These are phyloP conservation scores for Paracanthobrama guichenoti DNA, from an alignment of 2,113 vertebrate genomes.

Conservation along the genomic window DNA sequence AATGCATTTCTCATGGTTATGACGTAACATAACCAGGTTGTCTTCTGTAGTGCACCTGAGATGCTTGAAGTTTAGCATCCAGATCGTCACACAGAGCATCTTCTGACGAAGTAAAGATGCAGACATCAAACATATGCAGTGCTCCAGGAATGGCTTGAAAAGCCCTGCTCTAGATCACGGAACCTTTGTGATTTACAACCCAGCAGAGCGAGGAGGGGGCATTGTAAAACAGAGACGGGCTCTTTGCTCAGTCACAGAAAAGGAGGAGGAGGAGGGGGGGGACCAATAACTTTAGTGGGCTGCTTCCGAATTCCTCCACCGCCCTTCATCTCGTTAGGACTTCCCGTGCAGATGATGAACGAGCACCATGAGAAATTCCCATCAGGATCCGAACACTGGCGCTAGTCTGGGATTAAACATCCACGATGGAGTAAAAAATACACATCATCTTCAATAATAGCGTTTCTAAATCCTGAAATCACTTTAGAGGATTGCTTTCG, in stretches of 20 bases:
- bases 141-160: not conserved
- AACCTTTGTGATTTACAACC: constrained; percentile 34
- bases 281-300: constrained; percentile 58
- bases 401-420: not conserved
- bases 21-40: too few species aligned
- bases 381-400: not conserved
- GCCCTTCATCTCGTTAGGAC: constrained; percentile 58
- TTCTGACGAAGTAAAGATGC: not conserved
- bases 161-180: not conserved
- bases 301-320: constrained; percentile 77
- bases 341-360: constrained; percentile 28
- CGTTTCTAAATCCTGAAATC: too few species aligned
- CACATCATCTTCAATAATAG: not conserved
- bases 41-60: not conserved
- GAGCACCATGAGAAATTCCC: not conserved
- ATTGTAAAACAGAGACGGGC: constrained; percentile 10
- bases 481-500: not conserved
- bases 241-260: constrained; percentile 13
- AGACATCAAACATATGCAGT: not conserved
- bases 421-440: not conserved
- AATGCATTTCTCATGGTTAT: too few species aligned
- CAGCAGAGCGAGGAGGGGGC: constrained; percentile 19
- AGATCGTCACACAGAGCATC: not conserved
- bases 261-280: too few species aligned
- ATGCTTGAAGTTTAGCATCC: not conserved